Conservation (phyloP, 1,140 invertebrate genomes). For the Drosophila sulfurigaster region DNA sequence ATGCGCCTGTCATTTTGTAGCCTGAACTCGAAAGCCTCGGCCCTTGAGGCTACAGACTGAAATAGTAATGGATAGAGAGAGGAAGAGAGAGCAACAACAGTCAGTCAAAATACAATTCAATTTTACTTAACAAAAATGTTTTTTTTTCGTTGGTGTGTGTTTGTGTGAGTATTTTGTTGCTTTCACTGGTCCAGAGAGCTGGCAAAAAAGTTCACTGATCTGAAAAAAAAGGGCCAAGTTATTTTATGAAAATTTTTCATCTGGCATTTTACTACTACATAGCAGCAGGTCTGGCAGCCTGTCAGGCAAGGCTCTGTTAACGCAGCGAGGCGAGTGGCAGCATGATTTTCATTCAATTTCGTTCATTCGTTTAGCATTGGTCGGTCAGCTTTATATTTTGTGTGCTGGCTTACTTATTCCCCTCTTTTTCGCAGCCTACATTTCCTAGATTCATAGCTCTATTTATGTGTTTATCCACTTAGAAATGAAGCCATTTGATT, state of each 20-base stretch:
- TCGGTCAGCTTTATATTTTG: constrained; percentile 25
- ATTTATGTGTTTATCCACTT: constrained; percentile 82
- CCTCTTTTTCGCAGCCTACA: constrained; percentile 43
- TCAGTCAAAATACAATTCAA: constrained; percentile 79
- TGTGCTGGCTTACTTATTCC: not conserved
- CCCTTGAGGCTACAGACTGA: not conserved
- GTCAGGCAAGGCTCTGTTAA: constrained; percentile 5
- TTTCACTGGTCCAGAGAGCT: constrained; percentile 9
- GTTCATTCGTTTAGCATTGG: constrained; percentile 69
- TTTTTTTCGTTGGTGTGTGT: constrained; percentile 18
- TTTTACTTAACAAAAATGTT: constrained; percentile 65
- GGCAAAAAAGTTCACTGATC: constrained; percentile 76
- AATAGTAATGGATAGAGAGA: not conserved
- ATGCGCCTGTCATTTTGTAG: constrained; percentile 53
- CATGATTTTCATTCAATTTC: constrained; percentile 83
- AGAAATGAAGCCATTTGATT: constrained; percentile 79
- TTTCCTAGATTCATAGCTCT: constrained; percentile 73
- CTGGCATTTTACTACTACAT: constrained; percentile 42
- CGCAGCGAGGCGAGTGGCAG: constrained; percentile 61
- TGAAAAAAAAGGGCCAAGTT: constrained; percentile 79
- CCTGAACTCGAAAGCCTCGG: constrained; percentile 24
- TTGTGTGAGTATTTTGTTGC: constrained; percentile 20
- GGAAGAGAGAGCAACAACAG: not conserved
- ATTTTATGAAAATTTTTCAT: constrained; percentile 77
- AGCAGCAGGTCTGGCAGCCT: not conserved